Base-by-base conservation (phyloP, 2,888 invertebrate genomes). In the Chymomyza procnemis region DNA sequence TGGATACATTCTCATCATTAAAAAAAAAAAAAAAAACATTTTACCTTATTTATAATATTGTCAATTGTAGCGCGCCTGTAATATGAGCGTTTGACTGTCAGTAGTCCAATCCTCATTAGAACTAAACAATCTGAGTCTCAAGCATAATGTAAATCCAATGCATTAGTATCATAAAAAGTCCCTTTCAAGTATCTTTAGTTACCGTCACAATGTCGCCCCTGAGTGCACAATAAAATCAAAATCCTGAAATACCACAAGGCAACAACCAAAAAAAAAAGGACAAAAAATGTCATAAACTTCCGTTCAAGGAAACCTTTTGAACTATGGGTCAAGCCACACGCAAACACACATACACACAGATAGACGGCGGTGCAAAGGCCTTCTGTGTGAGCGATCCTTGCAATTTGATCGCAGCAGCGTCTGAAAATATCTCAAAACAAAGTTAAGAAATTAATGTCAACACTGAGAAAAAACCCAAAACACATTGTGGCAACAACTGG, bases 401-500 rank as follows among this genome's bases (percentile, higher is more conserved):
- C 62, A 82, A 82, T 70, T 70, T 60, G 85, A 80, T 80, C 81
- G 72, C 76, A 48, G 64, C 64, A 52, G 21, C 18, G 19, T 54
- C 21, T 41, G 34, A 41, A 41, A 12, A 41, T 41, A 12, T 19
- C 46, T 19, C 9, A 55, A 55, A 55, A 34, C 65, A 56, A 55
- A 79, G 77, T 75, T 78, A 76, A 76, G 78, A 87, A 87, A 85
- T 87, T 85, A 83, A 85, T 86, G 87, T 75, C 78, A 59, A 64
- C 54, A 59, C 59, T 59, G 52, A 52, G 21, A 54, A 18, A 12
- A 14, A 22, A 18, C 1, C 54, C 16, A 9, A 41, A 41, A 41
- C 34, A 41, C 12, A 9, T 41, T 41, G 34, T 41, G 34, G 34
- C 34, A 41, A 41, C 34, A 12, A 41, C 34, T 41, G 34, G 34